These are phyloP conservation scores for Nyctalus aviator DNA, from an alignment of 2,797 vertebrate species.

Conservation along the genomic window DNA sequence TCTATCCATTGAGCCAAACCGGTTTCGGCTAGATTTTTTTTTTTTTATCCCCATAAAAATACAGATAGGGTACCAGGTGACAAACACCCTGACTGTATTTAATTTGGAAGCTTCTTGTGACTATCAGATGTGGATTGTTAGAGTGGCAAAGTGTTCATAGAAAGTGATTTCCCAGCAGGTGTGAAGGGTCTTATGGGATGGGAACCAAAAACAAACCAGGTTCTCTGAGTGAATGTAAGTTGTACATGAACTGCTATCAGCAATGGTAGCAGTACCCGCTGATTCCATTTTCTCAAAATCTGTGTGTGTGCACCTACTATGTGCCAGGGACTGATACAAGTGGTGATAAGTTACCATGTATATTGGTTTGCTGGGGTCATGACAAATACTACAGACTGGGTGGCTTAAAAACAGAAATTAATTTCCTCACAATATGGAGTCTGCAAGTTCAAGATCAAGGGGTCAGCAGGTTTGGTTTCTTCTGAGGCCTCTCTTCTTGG, in stretches of 20 bases:
- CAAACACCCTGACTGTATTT: slow-evolving; percentile 51
- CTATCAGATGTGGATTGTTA: slow-evolving; percentile 77
- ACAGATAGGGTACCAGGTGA: slow-evolving; percentile 74
- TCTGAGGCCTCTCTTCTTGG: neutral
- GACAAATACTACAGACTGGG: neutral
- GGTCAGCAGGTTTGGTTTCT: neutral
- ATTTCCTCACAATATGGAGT: neutral
- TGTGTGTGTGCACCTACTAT: neutral
- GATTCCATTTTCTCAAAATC: neutral
- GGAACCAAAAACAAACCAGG: slow-evolving; percentile 73
- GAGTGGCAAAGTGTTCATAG: slow-evolving; percentile 71
- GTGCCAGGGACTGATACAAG: neutral
- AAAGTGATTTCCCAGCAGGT: slow-evolving; percentile 51
- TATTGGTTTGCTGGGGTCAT: neutral
- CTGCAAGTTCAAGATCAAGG: neutral
- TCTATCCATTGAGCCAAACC: no score
- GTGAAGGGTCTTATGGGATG: slow-evolving; percentile 60
- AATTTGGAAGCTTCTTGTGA: slow-evolving; percentile 77
- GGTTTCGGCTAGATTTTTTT: no score
- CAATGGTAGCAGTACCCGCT: slow-evolving; percentile 13
- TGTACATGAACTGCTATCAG: slow-evolving; percentile 64
- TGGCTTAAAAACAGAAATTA: neutral
- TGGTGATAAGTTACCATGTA: neutral
- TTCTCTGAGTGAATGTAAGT: slow-evolving; percentile 65
- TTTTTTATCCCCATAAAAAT: slow-evolving; percentile 70